phyloP scores from a whole-genome alignment of 2,113 vertebrate genomes.

The Carlito syrichta region DNA sequence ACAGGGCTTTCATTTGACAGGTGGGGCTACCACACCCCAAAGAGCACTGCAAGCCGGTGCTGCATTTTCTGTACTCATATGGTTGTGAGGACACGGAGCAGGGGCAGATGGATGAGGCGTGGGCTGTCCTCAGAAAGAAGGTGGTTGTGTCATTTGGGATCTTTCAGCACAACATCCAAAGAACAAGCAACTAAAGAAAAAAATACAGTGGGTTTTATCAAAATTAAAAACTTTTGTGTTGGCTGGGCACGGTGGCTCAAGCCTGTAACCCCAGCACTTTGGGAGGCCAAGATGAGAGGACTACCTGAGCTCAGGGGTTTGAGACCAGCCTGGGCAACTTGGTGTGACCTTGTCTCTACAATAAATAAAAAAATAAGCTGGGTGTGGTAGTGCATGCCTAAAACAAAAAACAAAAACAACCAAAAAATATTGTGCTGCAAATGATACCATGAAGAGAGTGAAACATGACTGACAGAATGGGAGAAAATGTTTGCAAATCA shows the following conservation, averaged over 20 bases:
- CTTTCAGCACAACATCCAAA: background rate
- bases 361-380: no score
- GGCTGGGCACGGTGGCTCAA: no score
- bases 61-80: accelerated
- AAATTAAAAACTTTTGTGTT: background rate
- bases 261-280: no score
- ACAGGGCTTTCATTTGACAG: background rate
- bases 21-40: background rate
- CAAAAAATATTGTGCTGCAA: no score
- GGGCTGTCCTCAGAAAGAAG: background rate
- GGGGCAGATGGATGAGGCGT: background rate
- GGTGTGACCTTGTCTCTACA: no score
- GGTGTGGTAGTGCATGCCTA: no score
- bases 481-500: background rate
- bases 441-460: background rate
- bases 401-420: no score
- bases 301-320: no score
- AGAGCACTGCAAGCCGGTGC: no score
- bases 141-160: background rate
- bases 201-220: background rate
- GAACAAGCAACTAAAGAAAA: accelerated
- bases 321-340: no score
- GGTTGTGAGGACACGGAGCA: background rate
- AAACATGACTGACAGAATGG: background rate
- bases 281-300: no score